Conservation (phyloP, 2,113 vertebrate genomes). For the Todiramphus chloris region DNA sequence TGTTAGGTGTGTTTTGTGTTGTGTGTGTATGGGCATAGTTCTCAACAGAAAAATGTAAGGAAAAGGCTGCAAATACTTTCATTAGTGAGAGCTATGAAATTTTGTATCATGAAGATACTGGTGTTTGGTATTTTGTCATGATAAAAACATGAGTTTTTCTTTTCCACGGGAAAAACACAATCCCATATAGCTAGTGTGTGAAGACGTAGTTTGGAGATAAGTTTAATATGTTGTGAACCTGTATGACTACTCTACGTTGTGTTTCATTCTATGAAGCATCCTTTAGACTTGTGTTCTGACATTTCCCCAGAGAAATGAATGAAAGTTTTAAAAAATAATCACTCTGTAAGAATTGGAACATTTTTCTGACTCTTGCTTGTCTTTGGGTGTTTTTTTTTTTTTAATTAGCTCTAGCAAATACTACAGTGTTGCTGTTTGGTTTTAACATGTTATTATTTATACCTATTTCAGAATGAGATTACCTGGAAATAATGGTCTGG, state of each 20-base stretch:
- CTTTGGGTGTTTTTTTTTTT: background rate
- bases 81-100: background rate
- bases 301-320: background rate
- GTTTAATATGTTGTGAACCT: background rate
- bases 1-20: fast-evolving
- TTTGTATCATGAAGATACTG: background rate
- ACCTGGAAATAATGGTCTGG: background rate
- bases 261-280: background rate
- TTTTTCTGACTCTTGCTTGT: background rate
- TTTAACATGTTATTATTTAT: background rate
- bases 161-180: background rate
- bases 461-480: background rate
- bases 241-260: background rate
- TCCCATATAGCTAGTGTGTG: background rate
- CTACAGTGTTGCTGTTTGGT: background rate
- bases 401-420: background rate
- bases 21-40: background rate
- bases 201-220: background rate
- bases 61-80: background rate
- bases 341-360: background rate
- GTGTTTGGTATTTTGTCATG: background rate
- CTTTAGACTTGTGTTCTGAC: background rate
- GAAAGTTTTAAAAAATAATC: background rate
- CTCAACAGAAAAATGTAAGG: background rate
- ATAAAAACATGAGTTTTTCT: background rate